Conservation (phyloP, 2,888 invertebrate species). For the Coelopa pilipes region DNA sequence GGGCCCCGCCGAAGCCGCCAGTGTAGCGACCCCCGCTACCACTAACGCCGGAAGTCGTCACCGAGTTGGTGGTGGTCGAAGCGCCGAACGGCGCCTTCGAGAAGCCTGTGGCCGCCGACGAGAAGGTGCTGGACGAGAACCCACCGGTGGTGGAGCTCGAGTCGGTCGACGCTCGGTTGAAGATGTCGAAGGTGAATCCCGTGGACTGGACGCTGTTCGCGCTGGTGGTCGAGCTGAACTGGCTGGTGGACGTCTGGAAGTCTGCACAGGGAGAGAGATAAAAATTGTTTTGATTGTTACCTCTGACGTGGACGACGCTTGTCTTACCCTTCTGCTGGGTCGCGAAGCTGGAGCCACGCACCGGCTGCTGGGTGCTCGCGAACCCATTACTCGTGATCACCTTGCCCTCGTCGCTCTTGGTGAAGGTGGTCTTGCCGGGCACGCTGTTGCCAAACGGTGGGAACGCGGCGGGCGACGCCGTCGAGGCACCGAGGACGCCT, state of each 20-base stretch:
- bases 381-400: constrained; percentile 57
- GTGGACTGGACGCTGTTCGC: background rate
- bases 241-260: constrained; percentile 15
- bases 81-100: constrained; percentile 34
- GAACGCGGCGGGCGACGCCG: constrained; percentile 39
- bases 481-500: background rate
- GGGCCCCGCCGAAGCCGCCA: constrained; percentile 60
- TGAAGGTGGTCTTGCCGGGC: constrained; percentile 57
- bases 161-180: background rate
- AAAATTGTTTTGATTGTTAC: background rate
- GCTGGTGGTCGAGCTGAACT: constrained; percentile 24
- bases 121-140: constrained; percentile 33
- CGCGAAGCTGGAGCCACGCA: constrained; percentile 52
- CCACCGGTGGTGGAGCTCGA: constrained; percentile 34
- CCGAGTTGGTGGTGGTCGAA: constrained; percentile 14
- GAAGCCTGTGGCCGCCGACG: constrained; percentile 37
- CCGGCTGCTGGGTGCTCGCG: constrained; percentile 56
- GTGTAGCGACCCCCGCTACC: constrained; percentile 57
- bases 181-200: background rate
- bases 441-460: constrained; percentile 44
- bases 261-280: constrained; percentile 37
- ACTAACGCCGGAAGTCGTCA: constrained; percentile 27
- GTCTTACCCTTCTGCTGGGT: constrained; percentile 51
- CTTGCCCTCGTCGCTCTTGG: constrained; percentile 63
- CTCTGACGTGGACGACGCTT: background rate